A percentile compares a stretch with the other conserved stretches of the same genome.
These are phyloP conservation scores for Cephus sareptanus DNA, from an alignment of 2,888 invertebrate genomes.

Conservation along the genomic window DNA sequence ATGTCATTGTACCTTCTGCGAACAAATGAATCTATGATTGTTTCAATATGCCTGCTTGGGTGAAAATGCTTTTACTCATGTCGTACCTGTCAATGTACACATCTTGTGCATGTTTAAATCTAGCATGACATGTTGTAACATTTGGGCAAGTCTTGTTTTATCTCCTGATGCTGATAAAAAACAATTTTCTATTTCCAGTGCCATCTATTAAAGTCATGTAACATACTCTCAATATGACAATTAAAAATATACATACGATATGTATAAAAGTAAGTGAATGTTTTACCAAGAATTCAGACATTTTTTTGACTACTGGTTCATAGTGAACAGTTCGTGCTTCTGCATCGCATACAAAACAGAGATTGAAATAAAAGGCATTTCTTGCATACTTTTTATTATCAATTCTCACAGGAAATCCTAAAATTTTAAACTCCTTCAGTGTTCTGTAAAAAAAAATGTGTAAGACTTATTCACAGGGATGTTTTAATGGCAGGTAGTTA, in stretches of 20 bases:
- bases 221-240: slow-evolving; percentile 10
- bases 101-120: slow-evolving; percentile 85
- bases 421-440: slow-evolving; percentile 84
- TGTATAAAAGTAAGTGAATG: background rate
- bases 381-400: slow-evolving; percentile 89
- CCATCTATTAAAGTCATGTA: slow-evolving; percentile 66
- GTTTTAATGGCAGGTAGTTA: background rate
- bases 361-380: slow-evolving; percentile 95
- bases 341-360: slow-evolving; percentile 94
- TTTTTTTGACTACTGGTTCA: slow-evolving; percentile 93
- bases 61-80: background rate
- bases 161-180: slow-evolving; percentile 81
- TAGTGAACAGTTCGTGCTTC: slow-evolving; percentile 91
- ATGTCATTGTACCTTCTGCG: slow-evolving; percentile 85
- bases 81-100: slow-evolving; percentile 77
- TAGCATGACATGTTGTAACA: slow-evolving; percentile 82
- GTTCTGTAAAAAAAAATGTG: slow-evolving; percentile 69
- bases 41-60: background rate
- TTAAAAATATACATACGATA: slow-evolving; percentile 7
- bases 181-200: slow-evolving; percentile 86
- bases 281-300: slow-evolving; percentile 88
- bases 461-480: background rate
- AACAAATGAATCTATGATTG: slow-evolving; percentile 40
- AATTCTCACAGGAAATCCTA: slow-evolving; percentile 93
- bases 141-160: slow-evolving; percentile 77